Percentiles rank a stretch among this genome's conserved stretches.
These are phyloP conservation scores for Notarius quadriscutis DNA, from an alignment of 2,113 vertebrate genomes.

Conservation along the genomic window DNA sequence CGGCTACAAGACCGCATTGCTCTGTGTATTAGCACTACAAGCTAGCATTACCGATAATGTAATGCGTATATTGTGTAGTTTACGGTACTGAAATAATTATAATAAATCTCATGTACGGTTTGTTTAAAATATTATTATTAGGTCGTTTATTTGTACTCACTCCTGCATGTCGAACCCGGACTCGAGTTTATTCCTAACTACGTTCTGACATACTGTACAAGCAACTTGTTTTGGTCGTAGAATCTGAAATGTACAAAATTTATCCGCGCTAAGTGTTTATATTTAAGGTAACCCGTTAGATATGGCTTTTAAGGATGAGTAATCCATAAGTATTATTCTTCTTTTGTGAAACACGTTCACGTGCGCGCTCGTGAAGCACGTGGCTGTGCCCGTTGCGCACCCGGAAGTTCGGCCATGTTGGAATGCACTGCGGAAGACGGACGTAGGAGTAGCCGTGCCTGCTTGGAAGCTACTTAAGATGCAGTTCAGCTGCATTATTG, in stretches of 20 bases:
- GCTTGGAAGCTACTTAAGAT: too few species aligned
- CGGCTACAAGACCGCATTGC: neutral
- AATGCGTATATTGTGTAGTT: too few species aligned
- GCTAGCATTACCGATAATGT: neutral
- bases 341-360: neutral
- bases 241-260: too few species aligned
- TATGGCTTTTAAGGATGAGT: neutral
- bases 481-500: neutral
- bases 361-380: conserved; percentile 10
- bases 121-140: neutral
- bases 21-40: too few species aligned
- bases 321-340: neutral
- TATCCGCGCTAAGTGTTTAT: neutral
- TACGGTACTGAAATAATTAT: too few species aligned
- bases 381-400: conserved; percentile 20
- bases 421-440: neutral
- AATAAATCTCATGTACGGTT: too few species aligned
- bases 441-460: neutral
- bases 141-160: neutral
- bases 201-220: too few species aligned
- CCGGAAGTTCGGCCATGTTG: conserved; percentile 37
- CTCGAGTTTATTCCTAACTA: too few species aligned
- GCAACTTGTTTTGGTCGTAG: too few species aligned
- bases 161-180: too few species aligned
- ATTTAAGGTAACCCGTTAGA: neutral